Conservation (phyloP, 2,888 invertebrate species). For the Syrphus vitripennis region DNA sequence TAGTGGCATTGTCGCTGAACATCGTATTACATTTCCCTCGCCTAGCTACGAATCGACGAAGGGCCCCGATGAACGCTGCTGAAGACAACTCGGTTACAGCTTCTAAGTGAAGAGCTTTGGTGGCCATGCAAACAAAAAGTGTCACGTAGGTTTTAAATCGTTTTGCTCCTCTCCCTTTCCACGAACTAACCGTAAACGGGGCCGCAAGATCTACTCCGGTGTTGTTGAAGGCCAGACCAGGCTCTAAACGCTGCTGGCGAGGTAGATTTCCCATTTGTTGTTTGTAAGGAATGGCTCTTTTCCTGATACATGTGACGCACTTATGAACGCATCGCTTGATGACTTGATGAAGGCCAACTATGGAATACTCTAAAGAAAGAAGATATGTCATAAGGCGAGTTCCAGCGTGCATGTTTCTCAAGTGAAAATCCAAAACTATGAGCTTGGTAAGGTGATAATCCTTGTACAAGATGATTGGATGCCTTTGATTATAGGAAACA, state of each 20-base stretch:
- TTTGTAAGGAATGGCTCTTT: slow-evolving; percentile 22
- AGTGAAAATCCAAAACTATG: neutral
- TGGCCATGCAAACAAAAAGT: neutral
- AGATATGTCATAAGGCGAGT: neutral
- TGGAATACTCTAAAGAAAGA: neutral
- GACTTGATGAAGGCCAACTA: neutral
- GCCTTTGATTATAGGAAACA: neutral
- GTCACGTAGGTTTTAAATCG: neutral
- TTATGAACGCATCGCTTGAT: neutral
- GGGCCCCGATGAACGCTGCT: neutral
- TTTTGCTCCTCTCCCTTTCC: neutral
- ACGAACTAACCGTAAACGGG: neutral
- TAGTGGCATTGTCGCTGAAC: no score
- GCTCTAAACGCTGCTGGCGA: neutral
- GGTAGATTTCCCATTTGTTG: slow-evolving; percentile 68
- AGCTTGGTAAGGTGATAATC: no score
- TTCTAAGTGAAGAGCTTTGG: neutral
- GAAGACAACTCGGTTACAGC: neutral
- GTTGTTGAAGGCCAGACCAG: neutral
- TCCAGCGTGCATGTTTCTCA: neutral
- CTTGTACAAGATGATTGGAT: neutral
- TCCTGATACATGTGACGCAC: neutral
- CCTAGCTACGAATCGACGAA: no score
- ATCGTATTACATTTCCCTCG: no score
- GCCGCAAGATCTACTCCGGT: neutral